phyloP scores from a whole-genome alignment of 2,888 invertebrate genomes.

The Mythimna impura region DNA sequence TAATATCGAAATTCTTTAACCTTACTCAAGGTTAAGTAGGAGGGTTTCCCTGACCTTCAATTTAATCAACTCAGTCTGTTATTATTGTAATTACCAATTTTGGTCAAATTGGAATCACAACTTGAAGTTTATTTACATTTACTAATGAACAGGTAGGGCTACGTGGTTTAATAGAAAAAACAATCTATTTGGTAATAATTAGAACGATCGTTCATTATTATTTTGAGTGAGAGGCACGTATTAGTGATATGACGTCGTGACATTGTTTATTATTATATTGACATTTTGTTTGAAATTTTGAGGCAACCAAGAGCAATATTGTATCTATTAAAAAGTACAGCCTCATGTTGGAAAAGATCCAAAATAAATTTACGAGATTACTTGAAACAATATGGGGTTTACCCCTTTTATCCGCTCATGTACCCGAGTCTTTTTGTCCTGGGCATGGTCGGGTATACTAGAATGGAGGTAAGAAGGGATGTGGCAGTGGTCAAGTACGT shows the following conservation, averaged over 20 bases:
- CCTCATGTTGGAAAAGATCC: too few species aligned
- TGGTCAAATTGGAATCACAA: neutral
- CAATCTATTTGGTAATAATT: constrained; percentile 29
- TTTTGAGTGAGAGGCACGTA: constrained; percentile 41
- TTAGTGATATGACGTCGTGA: constrained; percentile 1
- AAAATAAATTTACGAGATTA: too few species aligned
- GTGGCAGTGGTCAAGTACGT: too few species aligned
- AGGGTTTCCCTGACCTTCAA: neutral
- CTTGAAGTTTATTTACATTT: constrained; percentile 3
- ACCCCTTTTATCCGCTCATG: too few species aligned
- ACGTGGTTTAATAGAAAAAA: constrained; percentile 33
- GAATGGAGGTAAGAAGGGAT: too few species aligned
- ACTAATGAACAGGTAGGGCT: neutral
- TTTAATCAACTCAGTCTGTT: neutral
- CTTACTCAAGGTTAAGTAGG: too few species aligned
- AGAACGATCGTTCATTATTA: constrained; percentile 15
- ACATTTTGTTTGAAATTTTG: neutral
- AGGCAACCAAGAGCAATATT: neutral
- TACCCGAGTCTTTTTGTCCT: too few species aligned
- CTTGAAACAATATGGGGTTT: too few species aligned
- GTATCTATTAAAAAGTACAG: too few species aligned
- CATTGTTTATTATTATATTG: constrained; percentile 1
- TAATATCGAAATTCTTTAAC: too few species aligned
- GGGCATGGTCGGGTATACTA: too few species aligned
- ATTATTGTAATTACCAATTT: neutral